Percentiles rank a stretch among this genome's conserved stretches.
phyloP scores from a whole-genome alignment of 2,113 vertebrate genomes.

The Dromiciops gliroides region DNA sequence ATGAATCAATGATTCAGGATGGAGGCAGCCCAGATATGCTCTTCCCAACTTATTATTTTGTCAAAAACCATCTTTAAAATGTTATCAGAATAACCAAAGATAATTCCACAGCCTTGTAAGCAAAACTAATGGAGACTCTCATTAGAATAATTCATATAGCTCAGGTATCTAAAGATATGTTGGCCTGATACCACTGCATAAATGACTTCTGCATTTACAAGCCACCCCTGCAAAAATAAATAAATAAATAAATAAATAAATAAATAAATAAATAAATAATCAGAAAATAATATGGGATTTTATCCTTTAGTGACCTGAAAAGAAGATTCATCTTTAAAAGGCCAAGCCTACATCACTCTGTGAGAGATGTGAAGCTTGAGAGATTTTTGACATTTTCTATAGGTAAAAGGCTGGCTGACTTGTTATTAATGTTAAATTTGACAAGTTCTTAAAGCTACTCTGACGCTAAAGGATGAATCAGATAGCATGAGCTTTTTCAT shows the following conservation, averaged over 20 bases:
- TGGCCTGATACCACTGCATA: not conserved
- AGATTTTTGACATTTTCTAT: constrained; percentile 11
- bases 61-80: constrained; percentile 1
- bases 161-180: not conserved
- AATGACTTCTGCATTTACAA: not conserved
- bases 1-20: not conserved
- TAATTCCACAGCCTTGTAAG: not conserved
- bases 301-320: not conserved
- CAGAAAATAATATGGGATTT: not conserved
- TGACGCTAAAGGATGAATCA: not conserved
- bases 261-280: too few species aligned
- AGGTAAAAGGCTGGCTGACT: not conserved
- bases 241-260: too few species aligned
- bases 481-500: not conserved
- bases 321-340: constrained; percentile 1
- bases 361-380: not conserved
- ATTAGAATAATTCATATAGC: not conserved
- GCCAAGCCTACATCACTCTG: not conserved
- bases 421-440: not conserved
- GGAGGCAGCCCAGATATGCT: not conserved
- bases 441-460: constrained; percentile 12
- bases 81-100: not conserved
- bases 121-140: not conserved
- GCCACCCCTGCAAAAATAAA: not conserved
- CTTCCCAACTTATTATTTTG: not conserved